Conservation (phyloP, 2,113 vertebrate genomes). For the Asarcornis scutulata region DNA sequence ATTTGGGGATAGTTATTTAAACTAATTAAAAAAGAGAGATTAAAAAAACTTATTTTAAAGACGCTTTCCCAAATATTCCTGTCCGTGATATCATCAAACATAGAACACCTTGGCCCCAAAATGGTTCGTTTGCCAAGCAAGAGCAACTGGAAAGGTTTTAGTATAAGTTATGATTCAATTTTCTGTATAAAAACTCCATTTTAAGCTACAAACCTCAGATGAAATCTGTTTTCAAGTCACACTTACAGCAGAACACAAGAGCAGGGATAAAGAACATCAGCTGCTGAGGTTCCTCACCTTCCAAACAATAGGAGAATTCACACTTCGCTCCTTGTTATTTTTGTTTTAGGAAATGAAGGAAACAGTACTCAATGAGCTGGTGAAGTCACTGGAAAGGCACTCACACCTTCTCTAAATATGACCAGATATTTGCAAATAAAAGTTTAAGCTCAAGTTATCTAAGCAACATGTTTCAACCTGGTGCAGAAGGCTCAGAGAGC, state of each 20-base stretch:
- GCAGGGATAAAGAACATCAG: background rate
- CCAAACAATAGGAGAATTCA: background rate
- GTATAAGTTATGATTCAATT: background rate
- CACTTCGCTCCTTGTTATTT: background rate
- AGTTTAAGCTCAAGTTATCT: background rate
- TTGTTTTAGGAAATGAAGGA: conserved; percentile 1
- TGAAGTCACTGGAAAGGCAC: conserved; percentile 3
- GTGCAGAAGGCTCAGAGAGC: background rate
- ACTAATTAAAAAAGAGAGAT: background rate
- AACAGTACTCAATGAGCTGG: background rate
- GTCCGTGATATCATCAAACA: background rate
- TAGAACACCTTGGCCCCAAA: background rate
- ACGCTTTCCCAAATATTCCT: background rate
- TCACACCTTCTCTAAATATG: background rate
- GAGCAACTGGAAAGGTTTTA: conserved; percentile 1
- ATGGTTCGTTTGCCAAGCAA: background rate
- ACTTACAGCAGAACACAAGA: background rate
- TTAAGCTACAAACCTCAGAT: background rate
- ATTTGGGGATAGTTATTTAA: conserved; percentile 35
- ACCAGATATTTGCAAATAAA: background rate
- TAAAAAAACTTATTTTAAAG: conserved; percentile 17
- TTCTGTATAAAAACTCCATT: background rate
- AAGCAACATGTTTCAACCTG: background rate
- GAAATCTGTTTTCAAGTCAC: conserved; percentile 1
- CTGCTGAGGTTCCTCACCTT: background rate